Conservation (phyloP, 2,797 vertebrate species). For the Parambassis ranga region DNA sequence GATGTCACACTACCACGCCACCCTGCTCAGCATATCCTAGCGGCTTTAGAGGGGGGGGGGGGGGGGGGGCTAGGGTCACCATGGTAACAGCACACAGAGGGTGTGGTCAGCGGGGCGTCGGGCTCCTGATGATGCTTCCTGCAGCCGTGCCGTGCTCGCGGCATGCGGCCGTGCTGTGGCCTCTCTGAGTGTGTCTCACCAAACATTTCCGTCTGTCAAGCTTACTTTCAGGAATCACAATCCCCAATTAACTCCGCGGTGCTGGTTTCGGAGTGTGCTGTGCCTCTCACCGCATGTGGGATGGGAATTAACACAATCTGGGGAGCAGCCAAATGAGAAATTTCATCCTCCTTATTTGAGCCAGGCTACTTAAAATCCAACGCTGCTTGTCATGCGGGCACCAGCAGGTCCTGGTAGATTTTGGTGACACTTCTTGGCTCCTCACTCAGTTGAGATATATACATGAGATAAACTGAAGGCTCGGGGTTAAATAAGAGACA, state of each 20-base stretch:
- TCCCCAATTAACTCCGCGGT: slow-evolving; percentile 37
- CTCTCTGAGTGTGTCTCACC: not conserved
- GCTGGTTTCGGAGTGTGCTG: slow-evolving; percentile 31
- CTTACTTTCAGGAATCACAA: slow-evolving; percentile 24
- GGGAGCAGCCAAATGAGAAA: slow-evolving; percentile 7
- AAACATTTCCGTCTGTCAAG: slow-evolving; percentile 20
- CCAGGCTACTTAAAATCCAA: not conserved
- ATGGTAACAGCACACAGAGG: slow-evolving; percentile 62
- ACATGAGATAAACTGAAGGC: not conserved
- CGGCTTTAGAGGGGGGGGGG: too few species aligned
- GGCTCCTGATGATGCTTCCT: slow-evolving; percentile 35
- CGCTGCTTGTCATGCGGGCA: not conserved
- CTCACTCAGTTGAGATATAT: not conserved
- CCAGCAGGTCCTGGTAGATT: not conserved
- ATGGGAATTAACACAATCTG: slow-evolving; percentile 30
- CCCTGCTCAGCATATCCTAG: slow-evolving; percentile 84
- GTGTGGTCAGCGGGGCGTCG: slow-evolving; percentile 19
- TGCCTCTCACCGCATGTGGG: slow-evolving; percentile 30
- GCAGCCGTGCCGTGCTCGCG: slow-evolving; percentile 45
- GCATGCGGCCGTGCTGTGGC: slow-evolving; percentile 20
- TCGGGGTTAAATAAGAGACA: not conserved
- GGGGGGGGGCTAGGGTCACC: slow-evolving; percentile 74
- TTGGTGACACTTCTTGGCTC: not conserved
- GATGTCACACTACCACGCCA: slow-evolving; percentile 81
- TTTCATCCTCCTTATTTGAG: slow-evolving; percentile 29